Evolutionary conservation across 2,797 vertebrate species (phyloP).

Genomic region (Paramormyrops hopkinsi): DNA sequence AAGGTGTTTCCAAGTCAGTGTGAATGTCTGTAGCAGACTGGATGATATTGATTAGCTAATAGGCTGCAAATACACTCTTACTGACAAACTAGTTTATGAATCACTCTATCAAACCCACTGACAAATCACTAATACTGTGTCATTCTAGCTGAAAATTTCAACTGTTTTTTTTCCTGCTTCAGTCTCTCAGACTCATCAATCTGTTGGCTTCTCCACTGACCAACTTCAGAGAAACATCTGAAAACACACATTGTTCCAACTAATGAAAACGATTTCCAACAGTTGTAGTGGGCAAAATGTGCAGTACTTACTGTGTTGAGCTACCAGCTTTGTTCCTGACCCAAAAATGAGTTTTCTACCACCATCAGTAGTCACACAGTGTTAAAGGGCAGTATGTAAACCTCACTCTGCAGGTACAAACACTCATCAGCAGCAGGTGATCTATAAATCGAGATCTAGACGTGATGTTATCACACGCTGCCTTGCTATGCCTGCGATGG

Average conservation of each 20-base stretch:
- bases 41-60: background rate
- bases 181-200: background rate
- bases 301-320: background rate
- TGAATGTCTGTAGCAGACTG: background rate
- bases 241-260: background rate
- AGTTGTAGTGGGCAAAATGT: background rate
- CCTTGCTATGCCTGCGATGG: background rate
- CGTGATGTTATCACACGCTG: background rate
- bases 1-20: background rate
- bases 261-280: background rate
- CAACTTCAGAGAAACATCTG: background rate
- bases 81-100: background rate
- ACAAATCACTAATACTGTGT: background rate
- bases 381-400: background rate
- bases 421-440: background rate
- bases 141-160: background rate
- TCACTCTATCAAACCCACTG: background rate
- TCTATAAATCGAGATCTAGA: background rate
- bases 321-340: background rate
- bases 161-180: background rate
- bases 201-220: background rate
- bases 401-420: background rate
- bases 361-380: constrained; percentile 33
- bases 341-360: background rate
- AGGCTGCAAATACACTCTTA: background rate